These are phyloP conservation scores for Microtus pennsylvanicus DNA, from an alignment of 2,113 vertebrate genomes.

Conservation along the genomic window DNA sequence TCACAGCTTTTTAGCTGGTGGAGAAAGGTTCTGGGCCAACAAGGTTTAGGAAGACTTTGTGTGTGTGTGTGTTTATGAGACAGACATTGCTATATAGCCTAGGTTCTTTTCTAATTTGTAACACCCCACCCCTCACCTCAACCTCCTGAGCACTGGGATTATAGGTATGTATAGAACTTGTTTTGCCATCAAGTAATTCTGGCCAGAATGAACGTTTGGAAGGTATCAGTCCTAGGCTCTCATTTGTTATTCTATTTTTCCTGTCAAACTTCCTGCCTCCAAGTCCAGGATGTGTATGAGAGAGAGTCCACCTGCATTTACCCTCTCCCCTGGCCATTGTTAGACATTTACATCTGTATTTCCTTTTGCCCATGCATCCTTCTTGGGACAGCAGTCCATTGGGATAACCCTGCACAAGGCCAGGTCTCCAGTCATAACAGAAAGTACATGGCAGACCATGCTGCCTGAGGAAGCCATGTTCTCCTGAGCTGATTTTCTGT, in stretches of 20 bases:
- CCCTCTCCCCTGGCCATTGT: rapidly evolving
- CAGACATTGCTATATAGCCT: not conserved
- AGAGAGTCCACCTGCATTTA: too few species aligned
- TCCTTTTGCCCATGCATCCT: rapidly evolving
- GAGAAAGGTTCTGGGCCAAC: not conserved
- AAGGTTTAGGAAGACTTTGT: not conserved
- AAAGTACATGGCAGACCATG: not conserved
- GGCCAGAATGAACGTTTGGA: not conserved
- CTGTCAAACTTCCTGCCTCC: not conserved
- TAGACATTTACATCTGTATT: not conserved
- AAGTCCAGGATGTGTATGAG: too few species aligned
- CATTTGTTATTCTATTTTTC: not conserved
- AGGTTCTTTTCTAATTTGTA: not conserved
- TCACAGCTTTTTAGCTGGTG: not conserved
- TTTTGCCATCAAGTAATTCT: not conserved
- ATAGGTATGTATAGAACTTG: not conserved
- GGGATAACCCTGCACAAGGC: not conserved
- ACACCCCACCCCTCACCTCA: not conserved
- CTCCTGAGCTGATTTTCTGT: not conserved
- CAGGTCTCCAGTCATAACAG: not conserved
- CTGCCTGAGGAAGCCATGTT: rapidly evolving
- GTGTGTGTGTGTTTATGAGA: not conserved
- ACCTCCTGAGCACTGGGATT: not conserved
- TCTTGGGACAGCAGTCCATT: not conserved
- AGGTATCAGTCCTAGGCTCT: not conserved